Conservation (phyloP, 2,797 vertebrate species). For the Otus scops region DNA sequence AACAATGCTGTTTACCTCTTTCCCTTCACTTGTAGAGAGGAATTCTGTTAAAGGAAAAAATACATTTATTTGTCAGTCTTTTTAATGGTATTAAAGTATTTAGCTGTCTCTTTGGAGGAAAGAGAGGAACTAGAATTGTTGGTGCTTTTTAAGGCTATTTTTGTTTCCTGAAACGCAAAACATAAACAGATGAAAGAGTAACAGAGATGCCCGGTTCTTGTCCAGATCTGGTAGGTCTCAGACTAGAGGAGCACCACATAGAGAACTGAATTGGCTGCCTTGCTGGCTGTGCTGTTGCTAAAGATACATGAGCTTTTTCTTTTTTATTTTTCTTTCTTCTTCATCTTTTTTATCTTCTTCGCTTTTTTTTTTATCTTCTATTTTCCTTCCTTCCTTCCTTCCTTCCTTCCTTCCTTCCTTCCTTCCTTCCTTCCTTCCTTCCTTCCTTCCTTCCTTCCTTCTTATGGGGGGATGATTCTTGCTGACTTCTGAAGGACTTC, state of each 20-base stretch:
- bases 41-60: not conserved
- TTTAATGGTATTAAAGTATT: not conserved
- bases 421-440: not conserved
- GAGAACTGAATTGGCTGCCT: not conserved
- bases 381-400: too few relatives aligned
- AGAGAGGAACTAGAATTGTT: not conserved
- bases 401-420: not conserved
- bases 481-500: not conserved
- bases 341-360: not conserved
- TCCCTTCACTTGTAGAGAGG: not conserved
- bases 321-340: not conserved
- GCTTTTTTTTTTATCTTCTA: too few relatives aligned
- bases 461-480: not conserved
- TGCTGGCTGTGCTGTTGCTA: not conserved
- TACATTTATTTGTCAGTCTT: not conserved
- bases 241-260: not conserved
- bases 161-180: not conserved
- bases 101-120: not conserved
- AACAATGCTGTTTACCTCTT: not conserved
- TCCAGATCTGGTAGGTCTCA: not conserved
- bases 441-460: not conserved
- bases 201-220: not conserved
- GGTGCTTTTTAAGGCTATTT: not conserved
- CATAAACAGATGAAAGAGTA: not conserved
- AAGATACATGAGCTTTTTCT: not conserved